These are phyloP conservation scores for Dromiciops gliroides DNA, from an alignment of 2,113 vertebrate species.

Conservation along the genomic window DNA sequence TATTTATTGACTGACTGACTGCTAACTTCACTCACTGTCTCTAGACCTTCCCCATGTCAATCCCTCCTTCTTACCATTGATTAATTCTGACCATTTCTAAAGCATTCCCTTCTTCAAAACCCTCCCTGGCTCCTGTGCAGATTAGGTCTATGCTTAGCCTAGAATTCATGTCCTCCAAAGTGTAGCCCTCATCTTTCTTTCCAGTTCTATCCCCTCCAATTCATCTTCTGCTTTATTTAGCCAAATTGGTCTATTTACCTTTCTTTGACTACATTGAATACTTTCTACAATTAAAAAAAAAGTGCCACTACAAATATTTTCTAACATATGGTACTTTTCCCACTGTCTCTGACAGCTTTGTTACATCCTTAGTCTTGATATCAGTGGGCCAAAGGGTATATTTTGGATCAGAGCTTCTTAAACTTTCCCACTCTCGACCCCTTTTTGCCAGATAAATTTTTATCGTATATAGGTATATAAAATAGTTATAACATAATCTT, in stretches of 20 bases:
- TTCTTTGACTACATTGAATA: background rate
- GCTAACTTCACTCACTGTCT: background rate
- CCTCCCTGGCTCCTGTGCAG: background rate
- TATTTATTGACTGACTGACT: background rate
- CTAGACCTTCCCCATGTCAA: background rate
- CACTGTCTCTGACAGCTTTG: background rate
- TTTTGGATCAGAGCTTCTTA: no score
- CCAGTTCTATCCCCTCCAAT: background rate
- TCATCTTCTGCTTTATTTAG: background rate
- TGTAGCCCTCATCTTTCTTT: background rate
- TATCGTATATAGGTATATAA: no score
- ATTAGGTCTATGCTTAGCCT: background rate
- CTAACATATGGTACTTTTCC: background rate
- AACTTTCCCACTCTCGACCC: no score
- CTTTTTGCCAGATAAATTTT: no score
- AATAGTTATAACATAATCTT: no score
- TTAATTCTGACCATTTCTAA: background rate
- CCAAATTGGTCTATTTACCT: background rate
- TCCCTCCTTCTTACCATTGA: background rate
- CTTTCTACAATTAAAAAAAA: background rate
- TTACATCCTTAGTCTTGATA: no score
- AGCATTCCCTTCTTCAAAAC: background rate
- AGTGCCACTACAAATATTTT: background rate
- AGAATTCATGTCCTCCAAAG: background rate
- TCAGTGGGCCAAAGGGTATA: no score